Percentiles rank a stretch among this genome's conserved stretches.
Evolutionary conservation across 2,113 vertebrate species (phyloP).

Genomic region (Ageneiosus marmoratus): DNA sequence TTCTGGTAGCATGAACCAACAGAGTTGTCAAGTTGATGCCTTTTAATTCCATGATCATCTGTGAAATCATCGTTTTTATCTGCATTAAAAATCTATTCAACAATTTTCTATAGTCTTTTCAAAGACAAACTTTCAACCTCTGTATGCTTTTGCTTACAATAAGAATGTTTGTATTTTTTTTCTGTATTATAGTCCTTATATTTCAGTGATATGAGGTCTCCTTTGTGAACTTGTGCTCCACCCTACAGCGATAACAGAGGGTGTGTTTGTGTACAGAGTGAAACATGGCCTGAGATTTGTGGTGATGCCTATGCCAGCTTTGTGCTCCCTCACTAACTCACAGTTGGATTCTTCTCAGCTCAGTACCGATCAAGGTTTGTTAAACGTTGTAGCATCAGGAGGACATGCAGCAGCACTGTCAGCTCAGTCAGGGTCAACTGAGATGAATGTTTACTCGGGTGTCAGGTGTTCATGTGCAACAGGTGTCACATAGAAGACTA

Average conservation of each 20-base stretch:
- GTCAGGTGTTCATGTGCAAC: conserved; percentile 16
- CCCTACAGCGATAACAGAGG: not conserved
- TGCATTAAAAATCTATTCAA: not conserved
- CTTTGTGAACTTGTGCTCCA: not conserved
- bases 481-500: not conserved
- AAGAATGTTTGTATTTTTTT: not conserved
- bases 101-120: not conserved
- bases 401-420: not conserved
- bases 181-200: not conserved
- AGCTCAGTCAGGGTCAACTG: not conserved
- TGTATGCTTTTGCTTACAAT: not conserved
- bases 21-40: not conserved
- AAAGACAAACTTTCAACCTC: not conserved
- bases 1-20: not conserved
- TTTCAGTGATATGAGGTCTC: not conserved
- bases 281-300: not conserved
- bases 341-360: not conserved
- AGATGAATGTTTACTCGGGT: conserved; percentile 7
- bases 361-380: not conserved
- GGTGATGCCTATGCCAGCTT: not conserved
- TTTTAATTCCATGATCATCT: not conserved
- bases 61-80: not conserved
- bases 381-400: not conserved
- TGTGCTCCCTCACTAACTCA: not conserved
- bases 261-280: not conserved